Base-by-base conservation (phyloP, 2,888 invertebrate genomes). In the Osedax fenrisi region DNA sequence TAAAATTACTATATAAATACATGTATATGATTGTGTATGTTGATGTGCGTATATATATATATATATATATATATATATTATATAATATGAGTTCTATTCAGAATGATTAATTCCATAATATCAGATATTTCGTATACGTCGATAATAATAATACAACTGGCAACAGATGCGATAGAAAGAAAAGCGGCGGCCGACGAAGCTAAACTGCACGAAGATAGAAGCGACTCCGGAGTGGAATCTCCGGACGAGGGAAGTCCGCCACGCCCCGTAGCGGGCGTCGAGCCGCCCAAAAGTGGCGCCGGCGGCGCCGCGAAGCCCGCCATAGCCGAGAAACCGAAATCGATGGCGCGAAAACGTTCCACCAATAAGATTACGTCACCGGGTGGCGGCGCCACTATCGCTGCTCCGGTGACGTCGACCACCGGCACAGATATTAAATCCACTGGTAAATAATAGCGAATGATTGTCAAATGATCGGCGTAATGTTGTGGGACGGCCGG, bases 221-320 rank as follows among this genome's bases (percentile, higher is more conserved):
- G 17, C 41, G 68, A 68, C 27, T 68, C 68, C 26, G 68, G 68
- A n/a, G 68, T 68, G 2, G 68, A 68, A 26, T 68, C 68, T 23
- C 68, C 68, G 2, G 27, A 68, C n/a, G 68, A 68, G 17, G 27
- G 27, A 26, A 22, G 17, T n/a, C 13, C 68, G 25, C 25, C 21
- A 13, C 68, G 68, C 5, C 22, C 26, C 3, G 27, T 25, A 25
- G 21, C 26, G 3, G 24, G 24, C 23, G 25, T 24, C 24, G 25
- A 64, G 2, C 24, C 23, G 24, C n/a, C 27, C 25, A 68, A 24
- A n/a, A n/a, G 10, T 10, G 22, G 26, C 13, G 13, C 26, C 2
- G 10, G 26, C 26, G 27, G 25, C 3, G 17, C 23, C 1, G 2
- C 17, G 17, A 68, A 68, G 27, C 68, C 68, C 1, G 22, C 26